phyloP scores from a whole-genome alignment of 2,113 vertebrate species.

The Rousettus leschenaultii region DNA sequence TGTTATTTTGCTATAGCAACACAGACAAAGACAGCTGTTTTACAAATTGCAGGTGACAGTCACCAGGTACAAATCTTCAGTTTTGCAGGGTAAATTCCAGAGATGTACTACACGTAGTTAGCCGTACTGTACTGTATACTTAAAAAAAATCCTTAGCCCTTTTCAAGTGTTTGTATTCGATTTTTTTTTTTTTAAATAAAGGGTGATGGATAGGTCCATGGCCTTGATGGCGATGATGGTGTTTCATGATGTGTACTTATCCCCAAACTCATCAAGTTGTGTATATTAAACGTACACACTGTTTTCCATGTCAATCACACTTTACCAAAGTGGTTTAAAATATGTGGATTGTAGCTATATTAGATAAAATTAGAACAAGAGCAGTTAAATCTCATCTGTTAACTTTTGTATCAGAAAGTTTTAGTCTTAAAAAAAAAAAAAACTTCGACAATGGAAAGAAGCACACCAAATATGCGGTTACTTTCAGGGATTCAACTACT shows the following conservation, averaged over 20 bases:
- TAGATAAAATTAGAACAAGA: neutral
- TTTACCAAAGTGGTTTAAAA: neutral
- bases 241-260: neutral
- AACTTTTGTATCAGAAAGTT: neutral
- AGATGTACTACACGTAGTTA: neutral
- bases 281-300: no score
- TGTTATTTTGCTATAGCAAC: neutral
- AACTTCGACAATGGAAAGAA: neutral
- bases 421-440: neutral
- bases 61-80: neutral
- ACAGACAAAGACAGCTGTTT: neutral
- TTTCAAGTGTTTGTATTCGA: neutral
- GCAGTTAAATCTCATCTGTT: neutral
- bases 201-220: neutral
- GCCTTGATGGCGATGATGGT: no score
- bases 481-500: neutral
- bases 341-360: neutral
- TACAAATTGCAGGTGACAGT: neutral
- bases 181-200: no score
- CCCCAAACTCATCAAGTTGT: neutral
- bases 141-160: neutral
- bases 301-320: neutral
- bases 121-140: neutral
- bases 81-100: neutral
- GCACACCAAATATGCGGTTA: neutral